Conservation (phyloP, 2,797 vertebrate species). For the Chanos chanos region DNA sequence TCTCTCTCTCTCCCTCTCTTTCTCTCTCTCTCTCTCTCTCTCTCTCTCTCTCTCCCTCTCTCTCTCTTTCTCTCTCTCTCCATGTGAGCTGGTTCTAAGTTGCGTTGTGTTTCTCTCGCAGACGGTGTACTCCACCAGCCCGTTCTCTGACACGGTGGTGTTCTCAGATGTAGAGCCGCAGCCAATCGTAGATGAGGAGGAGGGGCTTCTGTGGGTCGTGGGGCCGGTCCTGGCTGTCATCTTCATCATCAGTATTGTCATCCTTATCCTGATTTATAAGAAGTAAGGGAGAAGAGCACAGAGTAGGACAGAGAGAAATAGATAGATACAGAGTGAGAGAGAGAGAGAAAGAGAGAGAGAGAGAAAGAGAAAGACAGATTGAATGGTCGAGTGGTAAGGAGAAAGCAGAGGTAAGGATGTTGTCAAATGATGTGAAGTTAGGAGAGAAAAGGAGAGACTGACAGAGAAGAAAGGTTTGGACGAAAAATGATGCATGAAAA, state of each 20-base stretch:
- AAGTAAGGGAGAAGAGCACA: constrained; percentile 69
- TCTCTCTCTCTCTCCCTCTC: neutral
- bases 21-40: neutral
- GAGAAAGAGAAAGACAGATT: too few relatives aligned
- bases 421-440: neutral
- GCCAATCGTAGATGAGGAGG: constrained; percentile 95
- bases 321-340: neutral
- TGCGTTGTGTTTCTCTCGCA: constrained; percentile 46
- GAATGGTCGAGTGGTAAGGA: neutral
- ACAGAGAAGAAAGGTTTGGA: neutral
- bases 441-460: neutral
- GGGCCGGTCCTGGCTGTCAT: constrained; percentile 96
- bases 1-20: neutral
- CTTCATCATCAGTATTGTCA: constrained; percentile 99
- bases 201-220: constrained; percentile 97
- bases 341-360: neutral
- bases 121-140: constrained; percentile 96
- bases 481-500: neutral
- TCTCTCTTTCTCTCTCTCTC: too few relatives aligned
- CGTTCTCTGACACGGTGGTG: constrained; percentile 93
- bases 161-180: constrained; percentile 94
- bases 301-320: neutral
- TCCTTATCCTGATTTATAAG: constrained; percentile 98
- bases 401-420: neutral
- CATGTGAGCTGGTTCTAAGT: neutral